phyloP scores from a whole-genome alignment of 2,797 vertebrate genomes.

The Yasuhikotakia modesta region DNA sequence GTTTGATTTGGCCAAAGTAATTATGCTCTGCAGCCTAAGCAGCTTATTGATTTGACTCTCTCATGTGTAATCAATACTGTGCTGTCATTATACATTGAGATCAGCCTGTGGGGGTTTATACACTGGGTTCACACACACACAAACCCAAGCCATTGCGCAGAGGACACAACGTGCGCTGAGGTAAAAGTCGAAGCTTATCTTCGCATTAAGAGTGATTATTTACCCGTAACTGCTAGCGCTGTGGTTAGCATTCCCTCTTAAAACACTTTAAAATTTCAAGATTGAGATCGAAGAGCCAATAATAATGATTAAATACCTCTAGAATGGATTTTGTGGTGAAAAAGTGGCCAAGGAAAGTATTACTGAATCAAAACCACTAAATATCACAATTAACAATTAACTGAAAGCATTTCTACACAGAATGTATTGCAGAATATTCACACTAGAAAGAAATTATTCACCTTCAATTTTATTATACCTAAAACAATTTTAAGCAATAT shows the following conservation, averaged over 20 bases:
- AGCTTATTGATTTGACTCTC: constrained; percentile 42
- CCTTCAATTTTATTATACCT: neutral
- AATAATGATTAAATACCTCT: constrained; percentile 34
- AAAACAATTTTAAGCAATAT: neutral
- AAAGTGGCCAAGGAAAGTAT: constrained; percentile 6
- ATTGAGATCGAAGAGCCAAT: constrained; percentile 33
- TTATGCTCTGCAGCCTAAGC: constrained; percentile 39
- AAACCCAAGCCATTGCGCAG: neutral
- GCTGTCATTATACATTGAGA: constrained; percentile 25
- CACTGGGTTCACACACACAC: neutral
- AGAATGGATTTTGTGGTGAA: constrained; percentile 25
- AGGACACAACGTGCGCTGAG: constrained; percentile 22
- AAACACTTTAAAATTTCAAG: constrained; percentile 33
- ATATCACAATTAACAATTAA: constrained; percentile 23
- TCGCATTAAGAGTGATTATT: constrained; percentile 23
- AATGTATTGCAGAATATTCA: constrained; percentile 21
- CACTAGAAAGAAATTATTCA: constrained; percentile 3
- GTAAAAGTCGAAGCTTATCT: constrained; percentile 22
- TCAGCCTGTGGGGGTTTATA: constrained; percentile 17
- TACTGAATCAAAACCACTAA: constrained; percentile 27
- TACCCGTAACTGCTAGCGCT: neutral
- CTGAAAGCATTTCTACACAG: constrained; percentile 29
- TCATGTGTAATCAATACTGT: constrained; percentile 37
- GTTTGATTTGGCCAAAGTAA: constrained; percentile 36
- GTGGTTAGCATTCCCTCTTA: constrained; percentile 3